Base-by-base conservation (phyloP, 2,113 vertebrate genomes). In the Trichomycterus rosablanca region DNA sequence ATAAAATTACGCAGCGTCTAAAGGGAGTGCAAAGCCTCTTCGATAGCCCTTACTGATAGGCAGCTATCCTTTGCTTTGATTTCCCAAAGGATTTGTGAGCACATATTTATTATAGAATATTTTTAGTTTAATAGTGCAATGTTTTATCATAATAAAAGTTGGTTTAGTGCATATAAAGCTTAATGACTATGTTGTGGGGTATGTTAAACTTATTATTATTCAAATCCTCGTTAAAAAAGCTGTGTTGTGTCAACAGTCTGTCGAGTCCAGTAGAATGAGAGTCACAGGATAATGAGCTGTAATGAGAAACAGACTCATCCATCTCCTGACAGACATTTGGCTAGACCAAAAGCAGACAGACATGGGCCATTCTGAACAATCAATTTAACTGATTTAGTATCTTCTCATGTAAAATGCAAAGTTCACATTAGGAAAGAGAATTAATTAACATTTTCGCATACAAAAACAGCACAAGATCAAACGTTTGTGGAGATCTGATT, bases 11-110 rank as follows among this genome's bases (percentile, higher is more conserved):
- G 71, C 26, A 12, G 18, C 9, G 49, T 66, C 26, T 22, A 28
- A 68, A 10, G 30, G 63, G 32, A 53, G 51, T 18, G 67, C 66
- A 76, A 71, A 67, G 68, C 64, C 73, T 74, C 67, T 6, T 63
- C 66, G 24, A 63, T 74, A 67, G 74, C 74, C 84, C 78, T 81
- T 71, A 55, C 16, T 40, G 58, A 62, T 62, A 26, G 42, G 49
- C 58, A 22, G 50, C 48, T 66, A 53, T 50, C 50, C 42, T 71
- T 71, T 61, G 44, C 20, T 24, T 23, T 56, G 63, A 71, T 71
- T 71, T 71, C 68, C 60, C 63, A 30, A 3, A 56, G 59, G 63
- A 55, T 51, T 60, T 40, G 37, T 53, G 30, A 50, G 44, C n/a
- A 44, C 37, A 60, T 39, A 56, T 34, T 32, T 48, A 60, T 48